These are phyloP conservation scores for Drosophila tristis DNA, from an alignment of 1,140 invertebrate species.

Conservation along the genomic window DNA sequence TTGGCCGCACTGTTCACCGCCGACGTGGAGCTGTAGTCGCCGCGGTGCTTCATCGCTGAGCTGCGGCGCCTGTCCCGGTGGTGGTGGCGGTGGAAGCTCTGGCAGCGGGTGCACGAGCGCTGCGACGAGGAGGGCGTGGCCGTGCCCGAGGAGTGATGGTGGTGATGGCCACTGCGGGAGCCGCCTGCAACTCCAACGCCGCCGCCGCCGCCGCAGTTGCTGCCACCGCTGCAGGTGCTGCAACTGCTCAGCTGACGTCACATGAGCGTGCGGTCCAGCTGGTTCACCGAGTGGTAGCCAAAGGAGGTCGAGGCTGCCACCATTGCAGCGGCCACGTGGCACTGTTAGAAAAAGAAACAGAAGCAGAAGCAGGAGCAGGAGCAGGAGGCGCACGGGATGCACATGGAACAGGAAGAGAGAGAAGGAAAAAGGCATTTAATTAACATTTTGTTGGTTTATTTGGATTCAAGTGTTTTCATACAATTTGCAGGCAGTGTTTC, in stretches of 20 bases:
- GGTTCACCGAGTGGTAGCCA: slow-evolving; percentile 82
- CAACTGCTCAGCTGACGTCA: slow-evolving; percentile 84
- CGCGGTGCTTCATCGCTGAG: slow-evolving; percentile 66
- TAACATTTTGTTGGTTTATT: slow-evolving; percentile 57
- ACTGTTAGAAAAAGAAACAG: slow-evolving; percentile 51
- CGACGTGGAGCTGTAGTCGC: slow-evolving; percentile 71
- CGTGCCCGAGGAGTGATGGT: slow-evolving; percentile 64
- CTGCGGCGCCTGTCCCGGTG: slow-evolving; percentile 76
- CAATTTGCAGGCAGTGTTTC: slow-evolving; percentile 72
- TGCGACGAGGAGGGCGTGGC: slow-evolving; percentile 67
- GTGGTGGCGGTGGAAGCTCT: slow-evolving; percentile 82
- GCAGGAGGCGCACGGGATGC: background rate
- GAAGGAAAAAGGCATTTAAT: slow-evolving; percentile 32
- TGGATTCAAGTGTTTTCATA: slow-evolving; percentile 53
- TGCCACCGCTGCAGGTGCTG: slow-evolving; percentile 83
- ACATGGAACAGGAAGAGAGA: slow-evolving; percentile 1
- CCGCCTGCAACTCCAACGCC: slow-evolving; percentile 2
- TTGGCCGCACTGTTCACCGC: slow-evolving; percentile 72
- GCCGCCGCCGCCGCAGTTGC: slow-evolving; percentile 69
- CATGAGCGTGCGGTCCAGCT: slow-evolving; percentile 80
- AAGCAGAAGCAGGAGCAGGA: slow-evolving; percentile 2
- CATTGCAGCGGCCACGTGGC: slow-evolving; percentile 83
- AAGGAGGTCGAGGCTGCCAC: slow-evolving; percentile 83
- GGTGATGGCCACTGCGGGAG: slow-evolving; percentile 63
- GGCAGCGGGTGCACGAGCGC: slow-evolving; percentile 76